Conservation (phyloP, 2,888 invertebrate genomes). For the Dryadula phaetusa region DNA sequence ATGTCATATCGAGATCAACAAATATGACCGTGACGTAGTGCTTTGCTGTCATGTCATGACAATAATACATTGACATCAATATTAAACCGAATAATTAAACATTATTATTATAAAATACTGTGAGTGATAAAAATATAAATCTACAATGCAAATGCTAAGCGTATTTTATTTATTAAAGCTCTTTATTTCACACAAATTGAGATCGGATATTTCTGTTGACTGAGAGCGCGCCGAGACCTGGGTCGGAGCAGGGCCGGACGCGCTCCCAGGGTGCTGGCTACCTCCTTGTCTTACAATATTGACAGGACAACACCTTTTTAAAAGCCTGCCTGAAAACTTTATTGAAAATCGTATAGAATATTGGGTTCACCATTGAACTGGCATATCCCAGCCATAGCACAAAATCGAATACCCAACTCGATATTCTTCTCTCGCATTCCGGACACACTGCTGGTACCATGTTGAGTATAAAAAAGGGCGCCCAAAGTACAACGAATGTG, state of each 20-base stretch:
- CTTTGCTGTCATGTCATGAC: too few species aligned
- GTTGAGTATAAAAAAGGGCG: conserved; percentile 97
- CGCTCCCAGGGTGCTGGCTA: conserved; percentile 84
- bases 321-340: conserved; percentile 96
- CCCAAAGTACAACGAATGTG: conserved; percentile 97
- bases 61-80: too few species aligned
- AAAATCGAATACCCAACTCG: conserved; percentile 92
- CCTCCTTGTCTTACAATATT: conserved; percentile 84
- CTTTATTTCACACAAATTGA: conserved; percentile 71
- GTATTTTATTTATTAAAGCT: conserved; percentile 59
- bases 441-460: conserved; percentile 93
- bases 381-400: conserved; percentile 97
- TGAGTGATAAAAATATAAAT: conserved; percentile 16
- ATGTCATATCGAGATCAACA: neutral
- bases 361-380: conserved; percentile 97
- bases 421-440: conserved; percentile 90
- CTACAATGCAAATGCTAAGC: conserved; percentile 34
- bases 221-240: conserved; percentile 78
- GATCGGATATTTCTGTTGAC: conserved; percentile 75
- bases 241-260: conserved; percentile 75
- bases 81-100: neutral
- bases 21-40: too few species aligned
- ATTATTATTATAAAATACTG: conserved; percentile 1
- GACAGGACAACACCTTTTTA: conserved; percentile 92
- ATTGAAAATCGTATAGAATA: conserved; percentile 98